These are phyloP conservation scores for Percopsis transmontana DNA, from an alignment of 2,113 vertebrate species.

Conservation along the genomic window DNA sequence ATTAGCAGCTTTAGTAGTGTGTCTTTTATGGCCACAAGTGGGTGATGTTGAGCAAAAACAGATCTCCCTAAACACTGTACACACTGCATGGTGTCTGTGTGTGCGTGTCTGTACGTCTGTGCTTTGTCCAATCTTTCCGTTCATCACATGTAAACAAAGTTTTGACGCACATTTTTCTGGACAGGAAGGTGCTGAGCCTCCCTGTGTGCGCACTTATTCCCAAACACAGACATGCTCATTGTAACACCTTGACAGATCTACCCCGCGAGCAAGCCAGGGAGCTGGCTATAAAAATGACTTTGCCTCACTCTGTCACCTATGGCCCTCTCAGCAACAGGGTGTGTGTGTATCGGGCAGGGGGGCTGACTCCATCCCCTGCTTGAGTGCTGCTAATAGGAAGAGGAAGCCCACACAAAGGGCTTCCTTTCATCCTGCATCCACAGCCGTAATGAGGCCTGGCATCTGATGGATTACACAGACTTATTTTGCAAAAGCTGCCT, in stretches of 20 bases:
- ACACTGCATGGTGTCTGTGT: too few species aligned
- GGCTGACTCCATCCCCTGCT: constrained; percentile 36
- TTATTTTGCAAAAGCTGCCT: constrained; percentile 65
- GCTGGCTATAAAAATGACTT: constrained; percentile 52
- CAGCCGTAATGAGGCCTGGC: constrained; percentile 67
- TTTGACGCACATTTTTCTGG: too few species aligned
- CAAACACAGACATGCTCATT: neutral
- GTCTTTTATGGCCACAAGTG: too few species aligned
- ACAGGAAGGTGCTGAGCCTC: too few species aligned
- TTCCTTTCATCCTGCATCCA: constrained; percentile 60
- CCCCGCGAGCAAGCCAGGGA: constrained; percentile 31
- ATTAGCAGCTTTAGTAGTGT: too few species aligned
- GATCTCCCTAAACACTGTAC: too few species aligned
- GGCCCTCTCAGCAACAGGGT: constrained; percentile 27
- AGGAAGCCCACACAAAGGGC: constrained; percentile 66
- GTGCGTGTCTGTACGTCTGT: too few species aligned
- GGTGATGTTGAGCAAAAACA: too few species aligned
- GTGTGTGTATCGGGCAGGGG: constrained; percentile 15
- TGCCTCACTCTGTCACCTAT: constrained; percentile 46
- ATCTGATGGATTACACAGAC: constrained; percentile 71
- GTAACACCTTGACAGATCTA: constrained; percentile 46
- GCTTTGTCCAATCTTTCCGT: too few species aligned
- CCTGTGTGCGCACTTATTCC: too few species aligned
- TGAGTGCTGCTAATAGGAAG: constrained; percentile 65
- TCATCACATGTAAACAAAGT: too few species aligned